Evolutionary conservation across 2,797 vertebrate genomes (phyloP), one percentile per base, ranked within the genome.

Genomic region (Oreochromis grahami): DNA sequence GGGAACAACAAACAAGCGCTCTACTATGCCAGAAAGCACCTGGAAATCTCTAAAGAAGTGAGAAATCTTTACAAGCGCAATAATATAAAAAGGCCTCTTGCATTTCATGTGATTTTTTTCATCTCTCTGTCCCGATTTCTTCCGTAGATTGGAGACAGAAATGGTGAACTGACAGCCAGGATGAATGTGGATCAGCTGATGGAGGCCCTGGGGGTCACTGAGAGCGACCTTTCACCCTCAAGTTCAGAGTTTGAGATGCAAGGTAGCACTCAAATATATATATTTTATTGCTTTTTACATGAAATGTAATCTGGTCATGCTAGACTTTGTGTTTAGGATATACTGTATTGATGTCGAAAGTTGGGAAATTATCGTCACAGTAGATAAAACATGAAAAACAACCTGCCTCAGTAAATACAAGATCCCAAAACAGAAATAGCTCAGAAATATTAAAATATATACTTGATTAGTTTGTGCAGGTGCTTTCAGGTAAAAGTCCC

Each of bases 11-110:
- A 97, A 2, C 97, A 98, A 93, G 99, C 98, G 45, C 94, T 99
- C 82, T 97, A 96, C 85, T 99, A 98, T 5, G 97, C 97, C 76
- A 96, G 97, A 81, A 99, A 97, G 81, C 99, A 99, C 87, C 96
- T 99, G 77, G 97, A 98, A 72, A 99, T 99, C 92, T 99, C 98
- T 15, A 97, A 94, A 92, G 98, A 99, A 97, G 98, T 99, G 89
- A 96, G 87, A 48, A 32, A 32, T 51, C 14, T 70, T 79, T 56
- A 41, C 21, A 15, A 17, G 11, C 4, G 29, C 7, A 80, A 19
- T 45, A 56, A 10, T 45, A 26, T 4, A 52, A 56, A 76, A 7
- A 51, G 24, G 2, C 7, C 8, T 55, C 7, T 36, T 72, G 4
- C 3, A 29, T 65, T 86, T 34, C 13, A 19, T 6, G 14, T 14